These are phyloP conservation scores for Scalopus aquaticus DNA, from an alignment of 2,113 vertebrate genomes.

Conservation along the genomic window DNA sequence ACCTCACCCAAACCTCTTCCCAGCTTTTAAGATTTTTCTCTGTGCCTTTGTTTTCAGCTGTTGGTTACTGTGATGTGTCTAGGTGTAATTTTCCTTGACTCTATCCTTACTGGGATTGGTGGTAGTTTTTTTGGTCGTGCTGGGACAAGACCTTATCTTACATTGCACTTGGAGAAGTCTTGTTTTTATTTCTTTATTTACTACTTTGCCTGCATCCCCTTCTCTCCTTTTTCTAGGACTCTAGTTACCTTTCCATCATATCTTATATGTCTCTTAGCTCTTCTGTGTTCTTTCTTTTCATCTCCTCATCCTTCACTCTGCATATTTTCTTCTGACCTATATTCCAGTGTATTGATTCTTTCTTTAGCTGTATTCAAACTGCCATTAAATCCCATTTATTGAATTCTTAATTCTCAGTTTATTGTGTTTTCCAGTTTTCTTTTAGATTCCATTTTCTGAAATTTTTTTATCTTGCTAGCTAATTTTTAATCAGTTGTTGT, in stretches of 20 bases:
- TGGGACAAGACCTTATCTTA: not conserved
- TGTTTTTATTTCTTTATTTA: not conserved
- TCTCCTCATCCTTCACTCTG: not conserved
- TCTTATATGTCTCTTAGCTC: not conserved
- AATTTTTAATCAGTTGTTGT: not conserved
- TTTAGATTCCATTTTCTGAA: not conserved
- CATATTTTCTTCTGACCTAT: not conserved
- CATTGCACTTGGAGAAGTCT: not conserved
- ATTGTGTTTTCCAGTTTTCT: not conserved
- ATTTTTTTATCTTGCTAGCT: not conserved
- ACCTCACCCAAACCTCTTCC: no score
- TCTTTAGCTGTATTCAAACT: not conserved
- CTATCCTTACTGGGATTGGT: not conserved
- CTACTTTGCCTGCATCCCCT: not conserved
- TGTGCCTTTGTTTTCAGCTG: not conserved
- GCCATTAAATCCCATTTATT: not conserved
- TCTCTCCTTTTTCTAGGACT: not conserved
- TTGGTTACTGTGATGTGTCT: not conserved
- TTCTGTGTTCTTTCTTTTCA: not conserved
- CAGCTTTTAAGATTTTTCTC: not conserved
- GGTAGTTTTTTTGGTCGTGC: not conserved
- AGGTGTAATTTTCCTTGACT: not conserved
- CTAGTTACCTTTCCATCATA: not conserved
- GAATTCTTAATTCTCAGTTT: not conserved
- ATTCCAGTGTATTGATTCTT: not conserved